Percentiles rank a stretch among this genome's conserved stretches.
Evolutionary conservation across 2,797 vertebrate genomes (phyloP).

Genomic region (Geotria australis): DNA sequence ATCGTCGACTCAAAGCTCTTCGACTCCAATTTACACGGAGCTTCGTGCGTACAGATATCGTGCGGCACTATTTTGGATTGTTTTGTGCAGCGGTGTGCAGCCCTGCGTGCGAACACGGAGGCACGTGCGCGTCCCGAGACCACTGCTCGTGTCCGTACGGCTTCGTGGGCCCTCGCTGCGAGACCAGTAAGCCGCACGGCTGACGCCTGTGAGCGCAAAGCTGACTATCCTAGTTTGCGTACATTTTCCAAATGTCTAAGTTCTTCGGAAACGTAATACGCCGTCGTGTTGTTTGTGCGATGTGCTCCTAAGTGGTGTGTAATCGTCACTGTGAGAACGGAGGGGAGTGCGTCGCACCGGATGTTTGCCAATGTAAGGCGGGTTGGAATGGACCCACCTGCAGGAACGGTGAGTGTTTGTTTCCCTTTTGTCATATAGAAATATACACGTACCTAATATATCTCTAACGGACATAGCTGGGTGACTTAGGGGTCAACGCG

Average conservation of each 20-base stretch:
- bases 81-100: constrained; percentile 25
- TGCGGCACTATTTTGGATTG: neutral
- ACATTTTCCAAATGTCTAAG: too few relatives aligned
- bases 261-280: too few relatives aligned
- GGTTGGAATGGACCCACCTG: constrained; percentile 60
- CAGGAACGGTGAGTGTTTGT: constrained; percentile 24
- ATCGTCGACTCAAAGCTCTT: too few relatives aligned
- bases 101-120: constrained; percentile 37
- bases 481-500: too few relatives aligned
- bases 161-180: constrained; percentile 51
- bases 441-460: neutral
- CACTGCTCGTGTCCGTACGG: constrained; percentile 56
- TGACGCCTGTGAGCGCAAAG: too few relatives aligned
- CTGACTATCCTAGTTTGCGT: too few relatives aligned
- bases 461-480: too few relatives aligned
- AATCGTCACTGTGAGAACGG: constrained; percentile 68
- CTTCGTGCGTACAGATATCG: too few relatives aligned
- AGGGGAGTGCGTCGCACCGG: constrained; percentile 37
- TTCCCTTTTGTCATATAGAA: neutral
- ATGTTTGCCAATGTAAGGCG: constrained; percentile 32
- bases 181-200: constrained; percentile 30
- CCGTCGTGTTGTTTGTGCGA: too few relatives aligned
- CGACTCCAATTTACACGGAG: too few relatives aligned
- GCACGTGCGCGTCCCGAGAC: constrained; percentile 34
- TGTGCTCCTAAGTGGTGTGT: constrained; percentile 35